phyloP scores from a whole-genome alignment of 1,140 invertebrate genomes.

The Tetraneura akinire region DNA sequence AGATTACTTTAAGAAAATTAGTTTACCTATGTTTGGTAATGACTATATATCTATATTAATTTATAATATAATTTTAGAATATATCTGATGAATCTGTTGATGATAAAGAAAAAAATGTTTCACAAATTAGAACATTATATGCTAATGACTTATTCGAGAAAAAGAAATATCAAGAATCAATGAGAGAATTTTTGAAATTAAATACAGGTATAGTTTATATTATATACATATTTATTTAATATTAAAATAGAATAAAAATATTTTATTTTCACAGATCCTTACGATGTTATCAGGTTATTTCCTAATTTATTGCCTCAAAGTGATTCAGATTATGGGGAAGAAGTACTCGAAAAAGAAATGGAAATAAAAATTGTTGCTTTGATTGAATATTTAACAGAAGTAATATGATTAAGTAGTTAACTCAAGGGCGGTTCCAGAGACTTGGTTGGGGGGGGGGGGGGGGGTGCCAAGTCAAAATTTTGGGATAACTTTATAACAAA shows the following conservation, averaged over 20 bases:
- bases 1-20: too few relatives aligned
- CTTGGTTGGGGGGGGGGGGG: too few relatives aligned
- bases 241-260: not conserved
- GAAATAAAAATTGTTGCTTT: slow-evolving; percentile 86
- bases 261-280: slow-evolving; percentile 69
- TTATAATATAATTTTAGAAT: slow-evolving; percentile 61
- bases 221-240: too few relatives aligned
- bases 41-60: too few relatives aligned
- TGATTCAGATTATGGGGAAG: slow-evolving; percentile 61
- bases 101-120: slow-evolving; percentile 78
- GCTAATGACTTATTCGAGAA: slow-evolving; percentile 89
- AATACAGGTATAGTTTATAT: slow-evolving; percentile 65
- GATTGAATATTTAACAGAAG: slow-evolving; percentile 84
- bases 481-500: too few relatives aligned
- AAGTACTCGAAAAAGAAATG: slow-evolving; percentile 67
- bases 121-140: slow-evolving; percentile 85
- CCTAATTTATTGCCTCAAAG: slow-evolving; percentile 81
- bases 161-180: slow-evolving; percentile 84
- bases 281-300: slow-evolving; percentile 91
- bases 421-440: too few relatives aligned
- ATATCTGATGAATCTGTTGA: slow-evolving; percentile 79
- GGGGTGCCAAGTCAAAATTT: too few relatives aligned
- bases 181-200: slow-evolving; percentile 86
- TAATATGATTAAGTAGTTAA: too few relatives aligned
- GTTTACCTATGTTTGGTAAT: too few relatives aligned